Percentiles rank a stretch among this genome's conserved stretches.
Evolutionary conservation across 2,888 invertebrate species (phyloP).

Genomic region (Brachynemurus nebulosus): DNA sequence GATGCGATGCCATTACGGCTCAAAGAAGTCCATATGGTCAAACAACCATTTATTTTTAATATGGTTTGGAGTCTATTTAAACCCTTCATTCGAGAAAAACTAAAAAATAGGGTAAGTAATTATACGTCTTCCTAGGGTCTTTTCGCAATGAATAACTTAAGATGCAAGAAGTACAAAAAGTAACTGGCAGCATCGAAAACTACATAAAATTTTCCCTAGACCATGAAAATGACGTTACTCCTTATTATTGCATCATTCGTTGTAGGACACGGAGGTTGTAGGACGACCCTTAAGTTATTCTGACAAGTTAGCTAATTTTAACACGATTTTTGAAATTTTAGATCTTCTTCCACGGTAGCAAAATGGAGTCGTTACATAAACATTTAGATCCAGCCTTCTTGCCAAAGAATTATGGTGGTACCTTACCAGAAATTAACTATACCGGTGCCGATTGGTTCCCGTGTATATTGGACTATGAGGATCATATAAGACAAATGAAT

Average conservation of each 20-base stretch:
- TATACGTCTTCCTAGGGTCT: no score
- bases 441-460: slow-evolving; percentile 67
- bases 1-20: slow-evolving; percentile 74
- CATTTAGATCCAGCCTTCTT: slow-evolving; percentile 51
- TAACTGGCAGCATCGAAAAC: no score
- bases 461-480: slow-evolving; percentile 45
- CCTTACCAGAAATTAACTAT: slow-evolving; percentile 60
- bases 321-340: slow-evolving; percentile 28
- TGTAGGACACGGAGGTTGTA: background rate
- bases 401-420: slow-evolving; percentile 65
- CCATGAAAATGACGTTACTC: no score
- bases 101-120: slow-evolving; percentile 56
- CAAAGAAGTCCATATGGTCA: slow-evolving; percentile 76
- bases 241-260: background rate
- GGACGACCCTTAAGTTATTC: background rate
- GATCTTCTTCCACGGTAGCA: slow-evolving; percentile 72
- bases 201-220: no score
- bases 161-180: no score
- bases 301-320: no score
- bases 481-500: slow-evolving; percentile 54
- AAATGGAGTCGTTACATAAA: slow-evolving; percentile 65
- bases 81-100: slow-evolving; percentile 65
- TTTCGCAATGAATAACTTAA: no score
- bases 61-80: slow-evolving; percentile 76
- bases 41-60: slow-evolving; percentile 72